Percentiles rank a stretch among this genome's conserved stretches.
These are phyloP conservation scores for Procavia capensis DNA, from an alignment of 2,113 vertebrate species.

Conservation along the genomic window DNA sequence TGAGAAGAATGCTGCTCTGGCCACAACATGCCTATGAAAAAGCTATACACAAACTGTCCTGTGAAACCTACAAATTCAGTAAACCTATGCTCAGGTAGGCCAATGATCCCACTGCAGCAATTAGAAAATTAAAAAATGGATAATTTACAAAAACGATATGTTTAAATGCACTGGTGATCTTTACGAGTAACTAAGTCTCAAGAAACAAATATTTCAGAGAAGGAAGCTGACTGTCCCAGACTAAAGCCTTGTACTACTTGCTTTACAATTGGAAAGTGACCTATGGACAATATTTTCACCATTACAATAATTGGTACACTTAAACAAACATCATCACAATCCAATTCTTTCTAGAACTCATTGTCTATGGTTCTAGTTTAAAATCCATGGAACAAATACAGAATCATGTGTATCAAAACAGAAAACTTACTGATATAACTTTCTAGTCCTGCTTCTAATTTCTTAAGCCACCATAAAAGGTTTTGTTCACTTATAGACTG, in stretches of 20 bases:
- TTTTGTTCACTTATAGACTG: conserved; percentile 84
- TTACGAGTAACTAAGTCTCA: not conserved
- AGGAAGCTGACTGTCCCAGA: not conserved
- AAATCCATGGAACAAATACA: conserved; percentile 30
- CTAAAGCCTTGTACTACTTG: no score
- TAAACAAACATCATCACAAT: conserved; percentile 24
- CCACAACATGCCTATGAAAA: not conserved
- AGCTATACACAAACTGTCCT: not conserved
- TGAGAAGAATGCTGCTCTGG: not conserved
- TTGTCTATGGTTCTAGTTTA: conserved; percentile 38
- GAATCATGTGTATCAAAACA: not conserved
- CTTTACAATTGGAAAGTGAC: not conserved
- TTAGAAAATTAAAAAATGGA: not conserved
- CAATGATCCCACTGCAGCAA: not conserved
- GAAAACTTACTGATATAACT: conserved; percentile 89
- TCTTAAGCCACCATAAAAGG: conserved; percentile 92
- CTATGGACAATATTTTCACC: not conserved
- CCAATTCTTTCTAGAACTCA: conserved; percentile 22
- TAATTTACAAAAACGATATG: not conserved
- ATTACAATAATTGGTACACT: not conserved
- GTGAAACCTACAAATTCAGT: not conserved
- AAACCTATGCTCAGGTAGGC: not conserved
- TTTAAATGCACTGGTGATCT: not conserved
- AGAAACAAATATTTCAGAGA: not conserved
- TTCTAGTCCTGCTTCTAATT: conserved; percentile 88